Evolutionary conservation across 2,113 vertebrate species (phyloP).

Genomic region (Indicator maculatus): DNA sequence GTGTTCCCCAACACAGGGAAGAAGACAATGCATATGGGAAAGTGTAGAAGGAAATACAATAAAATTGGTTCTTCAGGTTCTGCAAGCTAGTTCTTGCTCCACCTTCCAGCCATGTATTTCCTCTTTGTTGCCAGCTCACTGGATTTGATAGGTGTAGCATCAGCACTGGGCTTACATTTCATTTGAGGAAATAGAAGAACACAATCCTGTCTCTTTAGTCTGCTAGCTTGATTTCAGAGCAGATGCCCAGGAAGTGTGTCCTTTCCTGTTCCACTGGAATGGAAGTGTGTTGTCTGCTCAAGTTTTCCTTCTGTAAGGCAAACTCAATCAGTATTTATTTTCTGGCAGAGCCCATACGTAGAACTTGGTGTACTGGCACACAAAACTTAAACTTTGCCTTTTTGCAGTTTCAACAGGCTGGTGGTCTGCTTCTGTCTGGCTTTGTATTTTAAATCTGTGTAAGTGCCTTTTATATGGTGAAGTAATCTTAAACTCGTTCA

Average conservation of each 20-base stretch:
- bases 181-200: neutral
- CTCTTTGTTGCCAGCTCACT: neutral
- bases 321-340: neutral
- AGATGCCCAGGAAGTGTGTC: neutral
- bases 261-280: neutral
- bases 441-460: neutral
- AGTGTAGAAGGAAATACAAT: neutral
- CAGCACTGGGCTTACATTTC: neutral
- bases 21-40: fast-evolving
- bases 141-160: neutral
- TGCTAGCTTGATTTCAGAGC: neutral
- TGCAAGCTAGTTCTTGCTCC: neutral
- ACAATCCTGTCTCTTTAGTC: neutral
- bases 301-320: neutral
- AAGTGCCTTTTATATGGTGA: neutral
- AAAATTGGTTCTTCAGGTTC: neutral
- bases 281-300: neutral
- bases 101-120: neutral
- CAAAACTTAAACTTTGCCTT: neutral
- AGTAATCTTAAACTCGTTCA: neutral
- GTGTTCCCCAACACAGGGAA: neutral
- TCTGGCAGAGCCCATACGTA: neutral
- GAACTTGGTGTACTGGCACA: neutral
- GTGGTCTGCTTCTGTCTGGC: neutral
- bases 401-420: neutral